A percentile compares a stretch with the other conserved stretches of the same genome.
Evolutionary conservation across 2,797 vertebrate genomes (phyloP).

Genomic region (Dromococcyx pavoninus): DNA sequence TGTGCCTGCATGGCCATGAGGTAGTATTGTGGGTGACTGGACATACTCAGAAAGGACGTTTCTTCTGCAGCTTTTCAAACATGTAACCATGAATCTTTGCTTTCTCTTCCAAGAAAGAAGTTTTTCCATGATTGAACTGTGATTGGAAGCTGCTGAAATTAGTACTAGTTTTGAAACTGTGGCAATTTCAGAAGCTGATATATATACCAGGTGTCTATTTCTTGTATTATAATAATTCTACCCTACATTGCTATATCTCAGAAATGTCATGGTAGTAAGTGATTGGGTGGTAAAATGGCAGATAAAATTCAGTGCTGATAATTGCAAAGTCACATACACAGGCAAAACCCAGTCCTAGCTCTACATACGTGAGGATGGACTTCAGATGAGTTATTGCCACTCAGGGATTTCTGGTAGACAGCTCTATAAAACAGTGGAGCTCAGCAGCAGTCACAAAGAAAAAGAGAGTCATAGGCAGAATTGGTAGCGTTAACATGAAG

Average conservation of each 20-base stretch:
- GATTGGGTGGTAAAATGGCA: neutral
- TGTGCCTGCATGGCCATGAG: neutral
- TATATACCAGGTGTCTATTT: neutral
- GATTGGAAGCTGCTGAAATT: neutral
- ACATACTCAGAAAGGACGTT: neutral
- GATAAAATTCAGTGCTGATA: neutral
- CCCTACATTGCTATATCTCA: neutral
- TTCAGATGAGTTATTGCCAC: neutral
- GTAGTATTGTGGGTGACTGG: neutral
- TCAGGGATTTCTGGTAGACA: neutral
- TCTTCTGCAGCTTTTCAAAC: neutral
- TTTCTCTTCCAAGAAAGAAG: neutral
- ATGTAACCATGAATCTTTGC: neutral
- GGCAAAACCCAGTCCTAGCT: neutral
- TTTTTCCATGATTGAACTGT: neutral
- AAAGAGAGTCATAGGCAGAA: neutral
- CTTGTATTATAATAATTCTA: neutral
- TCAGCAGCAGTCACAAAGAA: neutral
- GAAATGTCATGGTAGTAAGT: neutral
- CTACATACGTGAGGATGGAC: neutral
- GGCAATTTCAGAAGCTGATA: neutral
- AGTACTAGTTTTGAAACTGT: neutral
- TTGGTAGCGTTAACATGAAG: neutral
- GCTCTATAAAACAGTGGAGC: neutral
- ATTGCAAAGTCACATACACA: neutral